Evolutionary conservation across 2,797 vertebrate species (phyloP).

Genomic region (Buceros bicornis): DNA sequence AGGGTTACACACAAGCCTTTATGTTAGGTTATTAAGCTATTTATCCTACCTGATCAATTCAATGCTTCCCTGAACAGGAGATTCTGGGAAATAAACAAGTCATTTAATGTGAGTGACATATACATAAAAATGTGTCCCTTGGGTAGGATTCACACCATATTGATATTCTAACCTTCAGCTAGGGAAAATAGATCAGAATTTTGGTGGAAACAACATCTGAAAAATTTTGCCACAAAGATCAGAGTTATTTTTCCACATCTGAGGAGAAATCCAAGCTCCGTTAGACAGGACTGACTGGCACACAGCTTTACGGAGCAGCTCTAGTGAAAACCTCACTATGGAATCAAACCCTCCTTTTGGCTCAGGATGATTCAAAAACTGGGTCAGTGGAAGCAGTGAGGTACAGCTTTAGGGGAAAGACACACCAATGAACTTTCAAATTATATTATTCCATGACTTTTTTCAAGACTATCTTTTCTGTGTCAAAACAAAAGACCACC

Average conservation of each 20-base stretch:
- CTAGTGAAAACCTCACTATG: background rate
- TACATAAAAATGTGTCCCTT: background rate
- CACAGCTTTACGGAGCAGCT: background rate
- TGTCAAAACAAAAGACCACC: background rate
- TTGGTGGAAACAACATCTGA: background rate
- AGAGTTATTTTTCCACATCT: background rate
- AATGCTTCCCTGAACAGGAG: background rate
- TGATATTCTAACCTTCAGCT: background rate
- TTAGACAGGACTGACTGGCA: background rate
- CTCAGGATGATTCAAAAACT: background rate
- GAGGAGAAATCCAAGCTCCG: background rate
- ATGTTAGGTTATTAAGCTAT: background rate
- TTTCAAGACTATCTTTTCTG: background rate
- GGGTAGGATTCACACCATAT: background rate
- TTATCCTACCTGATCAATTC: background rate
- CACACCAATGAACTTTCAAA: background rate
- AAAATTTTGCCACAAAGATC: background rate
- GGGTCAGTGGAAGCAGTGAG: conserved; percentile 7
- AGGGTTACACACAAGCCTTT: background rate
- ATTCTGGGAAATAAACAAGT: background rate
- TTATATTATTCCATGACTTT: background rate
- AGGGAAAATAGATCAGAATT: background rate
- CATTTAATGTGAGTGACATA: background rate
- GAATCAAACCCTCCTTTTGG: background rate
- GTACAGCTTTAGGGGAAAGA: background rate